These are phyloP conservation scores for Aramus guarauna DNA, from an alignment of 2,113 vertebrate genomes.

Conservation along the genomic window DNA sequence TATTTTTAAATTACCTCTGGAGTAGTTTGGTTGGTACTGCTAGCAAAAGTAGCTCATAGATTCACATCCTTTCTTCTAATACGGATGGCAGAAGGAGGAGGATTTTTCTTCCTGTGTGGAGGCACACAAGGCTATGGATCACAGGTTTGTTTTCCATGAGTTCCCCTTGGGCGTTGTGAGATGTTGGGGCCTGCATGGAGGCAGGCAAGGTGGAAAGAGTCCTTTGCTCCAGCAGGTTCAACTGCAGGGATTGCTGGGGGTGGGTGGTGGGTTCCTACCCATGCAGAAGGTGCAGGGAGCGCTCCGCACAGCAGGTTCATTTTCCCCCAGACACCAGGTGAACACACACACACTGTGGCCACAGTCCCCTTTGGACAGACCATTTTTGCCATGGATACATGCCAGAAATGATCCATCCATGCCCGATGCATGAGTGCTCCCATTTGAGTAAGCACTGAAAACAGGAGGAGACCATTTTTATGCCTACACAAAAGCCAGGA, in stretches of 20 bases:
- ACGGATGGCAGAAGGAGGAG: not conserved
- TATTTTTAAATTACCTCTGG: not conserved
- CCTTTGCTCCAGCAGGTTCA: not conserved
- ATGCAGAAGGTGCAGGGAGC: not conserved
- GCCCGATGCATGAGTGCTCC: not conserved
- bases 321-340: not conserved
- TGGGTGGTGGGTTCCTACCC: not conserved
- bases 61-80: not conserved
- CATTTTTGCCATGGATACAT: not conserved
- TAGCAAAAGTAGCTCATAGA: not conserved
- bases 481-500: not conserved
- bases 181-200: not conserved
- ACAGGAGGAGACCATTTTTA: not conserved
- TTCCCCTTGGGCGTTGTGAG: fast-evolving
- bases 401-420: not conserved
- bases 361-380: not conserved
- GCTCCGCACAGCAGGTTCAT: fast-evolving
- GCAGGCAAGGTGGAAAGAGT: not conserved
- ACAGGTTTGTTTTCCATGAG: not conserved
- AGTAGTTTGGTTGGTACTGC: not conserved
- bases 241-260: not conserved
- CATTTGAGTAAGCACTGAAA: not conserved
- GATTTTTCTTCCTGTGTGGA: not conserved
- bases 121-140: not conserved
- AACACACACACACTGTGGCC: not conserved